A percentile compares a stretch with the other conserved stretches of the same genome.
phyloP scores from a whole-genome alignment of 1,140 invertebrate genomes.

The Ylistrum balloti region DNA sequence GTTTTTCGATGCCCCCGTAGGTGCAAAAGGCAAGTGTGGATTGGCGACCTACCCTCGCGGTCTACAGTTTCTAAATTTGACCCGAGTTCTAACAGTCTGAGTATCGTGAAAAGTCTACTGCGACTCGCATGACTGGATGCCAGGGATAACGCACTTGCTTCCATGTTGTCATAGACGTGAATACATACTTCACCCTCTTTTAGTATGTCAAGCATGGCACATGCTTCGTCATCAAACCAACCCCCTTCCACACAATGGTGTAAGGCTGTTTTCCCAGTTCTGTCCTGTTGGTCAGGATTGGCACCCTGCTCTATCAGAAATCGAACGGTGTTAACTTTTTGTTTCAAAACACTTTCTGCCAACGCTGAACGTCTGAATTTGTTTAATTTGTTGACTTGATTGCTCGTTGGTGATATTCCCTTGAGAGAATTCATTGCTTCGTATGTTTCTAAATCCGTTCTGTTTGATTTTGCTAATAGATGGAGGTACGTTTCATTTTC shows the following conservation, averaged over 20 bases:
- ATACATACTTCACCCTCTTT: not conserved
- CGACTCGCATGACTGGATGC: not conserved
- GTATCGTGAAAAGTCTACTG: not conserved
- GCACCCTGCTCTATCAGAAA: not conserved
- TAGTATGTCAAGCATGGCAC: not conserved
- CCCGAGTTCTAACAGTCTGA: not conserved
- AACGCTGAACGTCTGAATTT: not conserved
- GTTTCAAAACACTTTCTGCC: not conserved
- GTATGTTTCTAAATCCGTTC: not conserved
- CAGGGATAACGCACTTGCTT: not conserved
- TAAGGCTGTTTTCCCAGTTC: not conserved
- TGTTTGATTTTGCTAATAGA: not conserved
- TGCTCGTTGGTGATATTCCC: not conserved
- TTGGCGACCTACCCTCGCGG: not conserved
- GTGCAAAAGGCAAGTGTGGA: not conserved
- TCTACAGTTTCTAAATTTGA: not conserved
- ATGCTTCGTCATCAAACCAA: conserved; percentile 15
- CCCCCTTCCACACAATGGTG: not conserved
- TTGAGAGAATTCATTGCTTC: not conserved
- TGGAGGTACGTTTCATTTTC: not conserved
- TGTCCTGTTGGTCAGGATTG: not conserved
- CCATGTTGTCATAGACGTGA: not conserved
- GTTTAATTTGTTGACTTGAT: not conserved
- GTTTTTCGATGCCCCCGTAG: not conserved
- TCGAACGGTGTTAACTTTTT: not conserved